A percentile compares a stretch with the other conserved stretches of the same genome.
Conservation (phyloP, 2,113 vertebrate genomes). For the Cacatua alba region DNA sequence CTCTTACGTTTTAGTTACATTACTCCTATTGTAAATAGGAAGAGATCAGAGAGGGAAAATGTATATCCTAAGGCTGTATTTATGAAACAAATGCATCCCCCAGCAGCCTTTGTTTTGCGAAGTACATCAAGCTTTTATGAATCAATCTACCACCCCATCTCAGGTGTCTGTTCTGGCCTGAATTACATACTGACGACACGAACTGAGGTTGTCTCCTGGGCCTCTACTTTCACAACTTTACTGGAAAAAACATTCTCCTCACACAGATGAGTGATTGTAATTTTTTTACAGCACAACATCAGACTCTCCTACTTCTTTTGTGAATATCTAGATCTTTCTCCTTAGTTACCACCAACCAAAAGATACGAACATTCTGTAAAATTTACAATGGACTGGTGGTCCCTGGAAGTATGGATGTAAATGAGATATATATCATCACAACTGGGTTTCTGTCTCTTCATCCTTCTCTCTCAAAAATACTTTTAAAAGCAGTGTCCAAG, state of each 20-base stretch:
- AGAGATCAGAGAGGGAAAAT: not conserved
- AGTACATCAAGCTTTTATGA: not conserved
- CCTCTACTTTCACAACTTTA: not conserved
- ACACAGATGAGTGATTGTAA: not conserved
- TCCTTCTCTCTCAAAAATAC: not conserved
- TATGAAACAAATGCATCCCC: not conserved
- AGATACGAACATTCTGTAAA: not conserved
- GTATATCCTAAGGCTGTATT: not conserved
- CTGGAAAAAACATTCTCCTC: not conserved
- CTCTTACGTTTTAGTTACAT: not conserved
- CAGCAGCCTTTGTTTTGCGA: not conserved
- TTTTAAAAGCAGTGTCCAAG: not conserved
- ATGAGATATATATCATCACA: not conserved
- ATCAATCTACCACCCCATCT: not conserved
- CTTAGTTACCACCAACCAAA: not conserved
- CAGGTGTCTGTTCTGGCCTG: not conserved
- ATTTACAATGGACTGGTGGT: not conserved
- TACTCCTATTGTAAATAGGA: not conserved
- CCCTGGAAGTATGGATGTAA: not conserved
- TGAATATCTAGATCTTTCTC: not conserved
- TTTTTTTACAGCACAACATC: not conserved
- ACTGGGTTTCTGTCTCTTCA: not conserved
- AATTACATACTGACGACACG: not conserved
- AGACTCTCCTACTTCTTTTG: not conserved
- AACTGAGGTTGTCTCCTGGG: not conserved